A percentile compares a stretch with the other conserved stretches of the same genome.
These are phyloP conservation scores for Oedothorax gibbosus DNA, from an alignment of 1,140 invertebrate species.

Conservation along the genomic window DNA sequence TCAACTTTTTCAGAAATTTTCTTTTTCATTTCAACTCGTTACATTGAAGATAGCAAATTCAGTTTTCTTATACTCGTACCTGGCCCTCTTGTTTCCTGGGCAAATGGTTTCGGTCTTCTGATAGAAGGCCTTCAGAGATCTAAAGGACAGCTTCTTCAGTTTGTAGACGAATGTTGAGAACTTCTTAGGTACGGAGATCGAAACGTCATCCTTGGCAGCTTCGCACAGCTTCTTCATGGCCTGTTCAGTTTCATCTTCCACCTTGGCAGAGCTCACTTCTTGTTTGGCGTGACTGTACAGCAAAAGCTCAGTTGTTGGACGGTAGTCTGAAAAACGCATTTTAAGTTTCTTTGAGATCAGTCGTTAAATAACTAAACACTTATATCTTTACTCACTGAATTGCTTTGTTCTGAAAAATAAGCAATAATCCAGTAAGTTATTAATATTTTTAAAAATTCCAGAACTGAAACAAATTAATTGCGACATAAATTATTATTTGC, in stretches of 20 bases:
- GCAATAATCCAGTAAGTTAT: too few species aligned
- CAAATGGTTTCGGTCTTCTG: slow-evolving; percentile 40
- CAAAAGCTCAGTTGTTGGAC: slow-evolving; percentile 16
- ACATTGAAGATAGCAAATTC: neutral
- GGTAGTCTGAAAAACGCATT: slow-evolving; percentile 35
- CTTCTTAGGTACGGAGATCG: slow-evolving; percentile 33
- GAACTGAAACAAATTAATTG: too few species aligned
- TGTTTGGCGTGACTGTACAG: slow-evolving; percentile 21
- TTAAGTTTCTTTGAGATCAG: too few species aligned
- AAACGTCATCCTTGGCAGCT: slow-evolving; percentile 41
- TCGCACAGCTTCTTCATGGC: slow-evolving; percentile 37
- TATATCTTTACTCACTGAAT: too few species aligned
- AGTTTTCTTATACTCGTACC: slow-evolving; percentile 71
- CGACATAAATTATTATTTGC: too few species aligned
- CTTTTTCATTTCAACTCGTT: neutral
- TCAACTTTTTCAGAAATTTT: too few species aligned
- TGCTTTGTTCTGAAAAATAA: too few species aligned
- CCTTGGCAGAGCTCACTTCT: neutral
- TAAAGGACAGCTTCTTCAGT: slow-evolving; percentile 48
- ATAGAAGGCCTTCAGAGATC: slow-evolving; percentile 46
- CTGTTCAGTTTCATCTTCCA: slow-evolving; percentile 32
- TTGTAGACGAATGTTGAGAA: slow-evolving; percentile 53
- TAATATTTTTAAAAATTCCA: too few species aligned
- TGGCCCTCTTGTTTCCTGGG: slow-evolving; percentile 73
- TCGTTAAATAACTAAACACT: too few species aligned